Evolutionary conservation across 2,888 invertebrate species (phyloP).

Genomic region (Fragum whitleyi): DNA sequence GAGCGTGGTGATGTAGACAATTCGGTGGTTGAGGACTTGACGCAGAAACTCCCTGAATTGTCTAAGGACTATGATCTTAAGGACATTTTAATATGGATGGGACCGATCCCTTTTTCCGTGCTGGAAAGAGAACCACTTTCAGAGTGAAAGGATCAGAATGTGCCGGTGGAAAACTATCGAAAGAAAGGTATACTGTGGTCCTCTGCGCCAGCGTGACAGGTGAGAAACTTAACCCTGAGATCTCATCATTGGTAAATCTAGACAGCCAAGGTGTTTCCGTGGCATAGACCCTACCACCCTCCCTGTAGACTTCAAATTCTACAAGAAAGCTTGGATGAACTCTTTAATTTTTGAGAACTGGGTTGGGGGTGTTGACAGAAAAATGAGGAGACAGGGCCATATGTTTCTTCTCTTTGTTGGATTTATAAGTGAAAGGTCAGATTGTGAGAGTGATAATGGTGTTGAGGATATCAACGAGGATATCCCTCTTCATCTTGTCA

Average conservation of each 20-base stretch:
- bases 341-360: conserved; percentile 21
- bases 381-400: conserved; percentile 27
- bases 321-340: conserved; percentile 58
- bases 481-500: not conserved
- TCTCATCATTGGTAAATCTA: conserved; percentile 55
- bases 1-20: conserved; percentile 33
- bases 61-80: conserved; percentile 32
- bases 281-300: conserved; percentile 3
- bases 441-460: not conserved
- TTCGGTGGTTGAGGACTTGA: conserved; percentile 37
- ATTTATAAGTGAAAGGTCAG: not conserved
- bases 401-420: conserved; percentile 32
- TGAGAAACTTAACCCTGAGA: conserved; percentile 42
- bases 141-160: conserved; percentile 46
- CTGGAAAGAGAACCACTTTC: conserved; percentile 39
- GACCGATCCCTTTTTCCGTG: conserved; percentile 46
- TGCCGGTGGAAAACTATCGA: conserved; percentile 57
- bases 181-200: conserved; percentile 51
- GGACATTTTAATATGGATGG: conserved; percentile 43
- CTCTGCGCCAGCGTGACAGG: conserved; percentile 54
- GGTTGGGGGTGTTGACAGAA: conserved; percentile 22
- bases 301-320: conserved; percentile 35
- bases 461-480: conserved; percentile 1
- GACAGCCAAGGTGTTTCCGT: conserved; percentile 51
- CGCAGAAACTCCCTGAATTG: conserved; percentile 16